phyloP scores from a whole-genome alignment of 2,797 vertebrate genomes.

The Pipistrellus pygmaeus region DNA sequence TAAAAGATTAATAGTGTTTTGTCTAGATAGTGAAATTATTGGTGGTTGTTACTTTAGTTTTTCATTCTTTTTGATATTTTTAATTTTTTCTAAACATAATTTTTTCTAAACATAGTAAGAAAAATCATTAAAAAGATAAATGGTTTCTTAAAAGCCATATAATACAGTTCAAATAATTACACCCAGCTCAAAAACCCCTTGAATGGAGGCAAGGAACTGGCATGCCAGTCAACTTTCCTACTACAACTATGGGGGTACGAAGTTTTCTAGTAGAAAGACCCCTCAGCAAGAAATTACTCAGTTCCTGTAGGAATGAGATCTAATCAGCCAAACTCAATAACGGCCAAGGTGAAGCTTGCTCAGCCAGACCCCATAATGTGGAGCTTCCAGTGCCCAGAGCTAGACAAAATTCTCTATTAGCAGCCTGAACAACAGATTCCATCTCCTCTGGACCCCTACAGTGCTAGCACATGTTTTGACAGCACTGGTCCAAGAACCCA shows the following conservation, averaged over 20 bases:
- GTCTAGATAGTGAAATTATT: background rate
- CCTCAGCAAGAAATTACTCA: background rate
- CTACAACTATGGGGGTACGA: background rate
- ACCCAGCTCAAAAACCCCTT: background rate
- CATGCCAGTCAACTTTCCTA: background rate
- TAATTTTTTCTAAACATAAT: background rate
- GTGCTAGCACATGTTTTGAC: background rate
- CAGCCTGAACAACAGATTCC: background rate
- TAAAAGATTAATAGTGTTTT: background rate
- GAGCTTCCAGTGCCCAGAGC: background rate
- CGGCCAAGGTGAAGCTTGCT: background rate
- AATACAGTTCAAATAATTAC: background rate
- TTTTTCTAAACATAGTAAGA: background rate
- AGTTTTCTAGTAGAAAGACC: constrained; percentile 22
- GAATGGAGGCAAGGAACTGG: background rate
- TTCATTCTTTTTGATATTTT: constrained; percentile 4
- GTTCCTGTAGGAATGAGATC: background rate
- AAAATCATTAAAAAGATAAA: background rate
- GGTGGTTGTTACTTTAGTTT: background rate
- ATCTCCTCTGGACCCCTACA: background rate
- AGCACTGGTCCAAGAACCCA: background rate
- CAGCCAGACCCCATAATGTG: background rate
- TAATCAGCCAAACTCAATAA: background rate
- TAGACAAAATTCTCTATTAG: background rate
- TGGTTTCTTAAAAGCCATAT: background rate